A percentile compares a stretch with the other conserved stretches of the same genome.
Conservation (phyloP, 2,888 invertebrate species). For the Ecliptopera silaceata region DNA sequence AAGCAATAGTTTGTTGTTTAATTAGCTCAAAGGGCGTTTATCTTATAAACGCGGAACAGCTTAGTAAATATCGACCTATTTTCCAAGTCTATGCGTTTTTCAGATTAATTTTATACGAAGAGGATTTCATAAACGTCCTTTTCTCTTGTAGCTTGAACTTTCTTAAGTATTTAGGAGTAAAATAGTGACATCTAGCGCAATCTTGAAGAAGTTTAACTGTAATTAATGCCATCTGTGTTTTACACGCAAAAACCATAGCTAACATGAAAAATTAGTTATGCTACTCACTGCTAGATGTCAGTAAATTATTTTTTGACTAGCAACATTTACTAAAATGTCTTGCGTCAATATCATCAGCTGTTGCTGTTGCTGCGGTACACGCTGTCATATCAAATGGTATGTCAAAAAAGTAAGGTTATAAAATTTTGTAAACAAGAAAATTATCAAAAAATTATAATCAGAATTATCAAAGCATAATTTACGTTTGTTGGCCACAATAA, state of each 20-base stretch:
- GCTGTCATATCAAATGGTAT: background rate
- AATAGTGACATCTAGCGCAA: background rate
- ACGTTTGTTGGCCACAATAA: slow-evolving; percentile 9
- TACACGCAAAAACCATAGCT: background rate
- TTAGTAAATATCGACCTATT: no score
- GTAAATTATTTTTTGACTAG: slow-evolving; percentile 4
- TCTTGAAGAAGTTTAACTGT: background rate
- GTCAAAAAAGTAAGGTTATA: slow-evolving; percentile 38
- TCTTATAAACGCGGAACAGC: no score
- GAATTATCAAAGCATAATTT: background rate
- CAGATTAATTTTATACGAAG: no score
- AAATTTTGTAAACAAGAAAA: slow-evolving; percentile 18
- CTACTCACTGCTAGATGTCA: slow-evolving; percentile 24
- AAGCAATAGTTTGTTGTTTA: background rate
- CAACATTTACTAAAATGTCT: slow-evolving; percentile 5
- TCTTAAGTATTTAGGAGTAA: no score
- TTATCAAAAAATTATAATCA: background rate
- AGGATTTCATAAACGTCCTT: no score
- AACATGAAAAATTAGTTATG: background rate
- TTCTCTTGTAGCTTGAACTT: no score
- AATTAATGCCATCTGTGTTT: slow-evolving; percentile 8
- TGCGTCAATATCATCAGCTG: slow-evolving; percentile 3
- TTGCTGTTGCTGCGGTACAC: no score
- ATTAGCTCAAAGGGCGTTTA: no score
- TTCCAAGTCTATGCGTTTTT: no score